Base-by-base conservation (phyloP, 2,888 invertebrate species). In the Andrena camellia region DNA sequence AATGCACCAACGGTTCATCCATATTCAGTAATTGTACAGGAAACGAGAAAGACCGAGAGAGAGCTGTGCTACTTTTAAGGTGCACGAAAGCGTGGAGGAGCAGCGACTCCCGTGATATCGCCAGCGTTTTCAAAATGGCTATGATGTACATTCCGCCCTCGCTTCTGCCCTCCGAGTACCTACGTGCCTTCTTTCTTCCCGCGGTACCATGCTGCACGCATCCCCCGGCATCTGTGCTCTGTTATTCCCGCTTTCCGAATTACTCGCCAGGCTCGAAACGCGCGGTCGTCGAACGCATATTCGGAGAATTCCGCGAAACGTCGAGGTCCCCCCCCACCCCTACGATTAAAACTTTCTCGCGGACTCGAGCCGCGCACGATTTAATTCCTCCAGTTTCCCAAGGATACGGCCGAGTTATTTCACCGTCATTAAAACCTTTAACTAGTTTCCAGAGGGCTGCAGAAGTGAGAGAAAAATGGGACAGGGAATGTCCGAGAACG, bases 11-110 rank as follows among this genome's bases (percentile, higher is more conserved):
- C 59, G 66, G 72, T 75, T 82, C 88, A 81, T 87, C 77, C 88
- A 88, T 86, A 86, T 84, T 86, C 88, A 86, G 70, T 48, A 77
- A 84, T 84, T 70, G 74, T 67, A 52, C 62, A 68, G 76, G 75
- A 81, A 82, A 85, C 67, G 76, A 62, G 59, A 68, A 75, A 82
- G 62, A 79, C 52, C 52, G 72, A 76, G 75, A 67, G 67, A 74
- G 67, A 64, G 66, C 7, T 2, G 6, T 0, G 59, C 42, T 70
- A 57, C 57, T 66, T 81, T 71, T 67, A 73, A 78, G 70, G 33
- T 66, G 62, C 52, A 67, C 59, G 71, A 63, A 54, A 64, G 59
- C 52, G 31, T 35, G 8, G 63, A 57, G 8, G 63, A 57, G 7
- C 10, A 52, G 48, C 62, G 48, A 60, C 69, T 57, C 29, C 33